Conservation (phyloP, 2,797 vertebrate genomes). For the Dipus sagitta region DNA sequence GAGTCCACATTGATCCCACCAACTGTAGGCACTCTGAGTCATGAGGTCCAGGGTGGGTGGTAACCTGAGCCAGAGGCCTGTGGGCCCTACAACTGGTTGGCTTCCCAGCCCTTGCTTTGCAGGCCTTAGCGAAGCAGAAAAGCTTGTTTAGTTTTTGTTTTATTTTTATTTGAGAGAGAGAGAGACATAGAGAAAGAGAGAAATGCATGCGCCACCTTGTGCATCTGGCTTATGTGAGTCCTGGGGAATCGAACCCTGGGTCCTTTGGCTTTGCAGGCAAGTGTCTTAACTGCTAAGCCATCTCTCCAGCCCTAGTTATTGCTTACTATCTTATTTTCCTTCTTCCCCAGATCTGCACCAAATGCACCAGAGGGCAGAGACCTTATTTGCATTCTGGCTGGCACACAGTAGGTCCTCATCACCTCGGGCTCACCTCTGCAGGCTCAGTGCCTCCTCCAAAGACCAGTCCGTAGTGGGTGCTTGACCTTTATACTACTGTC, state of each 20-base stretch:
- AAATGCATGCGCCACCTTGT: too few relatives aligned
- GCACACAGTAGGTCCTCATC: neutral
- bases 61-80: neutral
- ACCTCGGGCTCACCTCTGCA: neutral
- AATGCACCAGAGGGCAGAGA: neutral
- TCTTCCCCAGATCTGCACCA: neutral
- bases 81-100: neutral
- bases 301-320: neutral
- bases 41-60: neutral
- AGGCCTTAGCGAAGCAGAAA: neutral
- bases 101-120: neutral
- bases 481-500: neutral
- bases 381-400: neutral
- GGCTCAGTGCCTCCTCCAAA: neutral
- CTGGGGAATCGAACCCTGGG: too few relatives aligned
- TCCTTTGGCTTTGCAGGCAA: too few relatives aligned
- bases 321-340: neutral
- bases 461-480: neutral
- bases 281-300: too few relatives aligned
- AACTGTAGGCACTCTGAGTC: neutral
- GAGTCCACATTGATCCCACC: constrained; percentile 19
- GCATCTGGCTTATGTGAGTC: too few relatives aligned
- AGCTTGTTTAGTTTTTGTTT: neutral
- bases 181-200: too few relatives aligned
- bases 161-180: too few relatives aligned